Evolutionary conservation across 1,140 invertebrate genomes (phyloP).

Genomic region (Homarus americanus): DNA sequence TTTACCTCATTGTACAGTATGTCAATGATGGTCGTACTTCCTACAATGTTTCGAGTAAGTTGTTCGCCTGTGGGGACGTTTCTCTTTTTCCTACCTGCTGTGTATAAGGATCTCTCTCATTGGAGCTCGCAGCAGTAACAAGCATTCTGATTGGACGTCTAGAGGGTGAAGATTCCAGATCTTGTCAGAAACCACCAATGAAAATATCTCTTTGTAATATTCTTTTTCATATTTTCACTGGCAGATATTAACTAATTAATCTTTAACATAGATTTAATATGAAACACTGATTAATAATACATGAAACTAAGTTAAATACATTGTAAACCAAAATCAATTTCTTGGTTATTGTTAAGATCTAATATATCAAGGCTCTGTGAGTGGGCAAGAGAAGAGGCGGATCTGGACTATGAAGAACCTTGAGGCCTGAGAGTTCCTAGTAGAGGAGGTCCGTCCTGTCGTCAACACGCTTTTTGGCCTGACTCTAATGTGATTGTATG

Average conservation of each 20-base stretch:
- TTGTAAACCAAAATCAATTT: background rate
- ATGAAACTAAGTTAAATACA: background rate
- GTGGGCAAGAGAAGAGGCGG: background rate
- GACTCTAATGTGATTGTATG: background rate
- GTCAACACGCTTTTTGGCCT: background rate
- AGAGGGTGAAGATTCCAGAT: background rate
- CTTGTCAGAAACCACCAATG: background rate
- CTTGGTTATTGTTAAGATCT: background rate
- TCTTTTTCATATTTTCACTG: no score
- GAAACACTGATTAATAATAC: background rate
- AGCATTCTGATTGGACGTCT: background rate
- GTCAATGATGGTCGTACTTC: background rate
- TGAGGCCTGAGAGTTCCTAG: background rate
- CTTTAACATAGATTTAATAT: background rate
- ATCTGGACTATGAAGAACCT: constrained; percentile 12
- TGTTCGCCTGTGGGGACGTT: background rate
- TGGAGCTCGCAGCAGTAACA: background rate
- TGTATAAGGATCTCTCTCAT: background rate
- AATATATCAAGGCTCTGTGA: background rate
- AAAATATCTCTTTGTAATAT: background rate
- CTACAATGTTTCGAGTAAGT: background rate
- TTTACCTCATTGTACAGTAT: background rate
- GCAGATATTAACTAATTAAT: background rate
- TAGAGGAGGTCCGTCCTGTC: background rate
- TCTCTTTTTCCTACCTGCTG: background rate